phyloP scores from a whole-genome alignment of 2,113 vertebrate genomes.

The Tonatia bakeri region DNA sequence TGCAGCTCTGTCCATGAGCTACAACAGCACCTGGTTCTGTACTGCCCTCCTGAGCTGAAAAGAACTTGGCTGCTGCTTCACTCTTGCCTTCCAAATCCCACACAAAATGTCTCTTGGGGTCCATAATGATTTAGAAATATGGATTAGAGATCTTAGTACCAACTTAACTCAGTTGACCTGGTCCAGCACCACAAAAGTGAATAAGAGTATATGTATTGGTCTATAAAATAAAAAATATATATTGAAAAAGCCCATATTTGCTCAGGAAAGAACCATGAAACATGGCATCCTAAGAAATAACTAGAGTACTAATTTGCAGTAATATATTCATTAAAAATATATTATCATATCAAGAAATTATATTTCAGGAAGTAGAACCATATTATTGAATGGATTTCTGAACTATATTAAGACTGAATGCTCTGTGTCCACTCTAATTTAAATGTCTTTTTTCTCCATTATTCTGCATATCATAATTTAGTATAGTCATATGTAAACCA shows the following conservation, averaged over 20 bases:
- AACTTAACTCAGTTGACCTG: not conserved
- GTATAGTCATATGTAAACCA: not conserved
- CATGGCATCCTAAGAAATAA: not conserved
- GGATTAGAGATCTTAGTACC: not conserved
- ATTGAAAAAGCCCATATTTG: not conserved
- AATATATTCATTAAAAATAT: not conserved
- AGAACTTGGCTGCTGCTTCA: not conserved
- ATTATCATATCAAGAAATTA: not conserved
- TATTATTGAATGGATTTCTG: not conserved
- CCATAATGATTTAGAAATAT: not conserved
- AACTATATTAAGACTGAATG: not conserved
- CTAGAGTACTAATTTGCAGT: not conserved
- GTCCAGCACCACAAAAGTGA: not conserved
- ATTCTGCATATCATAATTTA: not conserved
- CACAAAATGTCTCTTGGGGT: not conserved
- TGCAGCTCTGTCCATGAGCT: rapidly evolving
- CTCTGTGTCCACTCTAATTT: not conserved
- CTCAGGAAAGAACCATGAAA: not conserved
- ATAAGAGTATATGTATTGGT: not conserved
- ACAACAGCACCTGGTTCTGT: not conserved
- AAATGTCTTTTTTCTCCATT: not conserved
- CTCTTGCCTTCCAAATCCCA: not conserved
- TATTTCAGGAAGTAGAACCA: not conserved
- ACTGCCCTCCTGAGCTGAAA: not conserved
- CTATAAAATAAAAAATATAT: not conserved